phyloP scores from a whole-genome alignment of 2,113 vertebrate genomes.

The Alethe diademata region DNA sequence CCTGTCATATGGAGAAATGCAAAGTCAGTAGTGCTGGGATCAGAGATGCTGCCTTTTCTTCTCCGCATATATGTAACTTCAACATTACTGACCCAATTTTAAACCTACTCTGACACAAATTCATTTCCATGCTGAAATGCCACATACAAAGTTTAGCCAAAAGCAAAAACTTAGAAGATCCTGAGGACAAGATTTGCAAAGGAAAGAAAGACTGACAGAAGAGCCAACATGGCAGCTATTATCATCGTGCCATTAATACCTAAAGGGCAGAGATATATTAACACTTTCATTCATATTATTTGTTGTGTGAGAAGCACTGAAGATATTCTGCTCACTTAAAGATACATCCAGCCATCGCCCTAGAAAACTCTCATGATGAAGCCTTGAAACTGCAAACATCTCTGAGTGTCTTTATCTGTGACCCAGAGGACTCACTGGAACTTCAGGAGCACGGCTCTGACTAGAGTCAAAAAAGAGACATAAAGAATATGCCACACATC shows the following conservation, averaged over 20 bases:
- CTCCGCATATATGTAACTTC: not conserved
- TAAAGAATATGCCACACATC: not conserved
- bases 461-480: not conserved
- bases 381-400: not conserved
- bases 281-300: not conserved
- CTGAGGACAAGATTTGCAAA: not conserved
- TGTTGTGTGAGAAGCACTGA: not conserved
- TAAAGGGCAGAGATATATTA: not conserved
- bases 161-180: not conserved
- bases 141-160: not conserved
- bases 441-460: not conserved
- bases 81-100: constrained; percentile 33
- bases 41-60: not conserved
- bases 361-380: not conserved
- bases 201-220: not conserved
- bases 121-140: constrained; percentile 3
- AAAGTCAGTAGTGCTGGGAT: not conserved
- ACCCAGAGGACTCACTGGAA: not conserved
- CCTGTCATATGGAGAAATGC: not conserved
- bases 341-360: not conserved
- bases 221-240: not conserved
- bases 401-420: not conserved
- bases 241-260: not conserved
- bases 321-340: not conserved
- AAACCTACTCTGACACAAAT: constrained; percentile 28